phyloP scores from a whole-genome alignment of 1,140 invertebrate genomes.

The Lutraria rhynchaena region DNA sequence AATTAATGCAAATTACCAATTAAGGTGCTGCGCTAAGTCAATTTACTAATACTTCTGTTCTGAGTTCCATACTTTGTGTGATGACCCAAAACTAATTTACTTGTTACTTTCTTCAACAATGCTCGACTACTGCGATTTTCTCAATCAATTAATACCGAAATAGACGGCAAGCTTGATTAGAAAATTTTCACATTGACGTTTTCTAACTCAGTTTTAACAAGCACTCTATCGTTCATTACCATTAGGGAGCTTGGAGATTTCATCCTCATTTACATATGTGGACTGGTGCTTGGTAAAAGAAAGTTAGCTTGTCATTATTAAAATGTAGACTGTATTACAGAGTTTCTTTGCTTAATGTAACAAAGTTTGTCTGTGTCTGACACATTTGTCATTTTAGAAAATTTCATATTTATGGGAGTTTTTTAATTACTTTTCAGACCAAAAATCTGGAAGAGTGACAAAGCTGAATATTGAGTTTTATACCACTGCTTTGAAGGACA shows the following conservation, averaged over 20 bases:
- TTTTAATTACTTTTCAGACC: conserved; percentile 37
- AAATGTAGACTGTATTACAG: conserved; percentile 15
- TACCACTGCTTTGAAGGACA: no score
- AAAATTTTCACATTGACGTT: conserved; percentile 56
- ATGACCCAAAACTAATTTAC: conserved; percentile 63
- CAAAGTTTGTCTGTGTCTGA: conserved; percentile 28
- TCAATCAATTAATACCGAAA: conserved; percentile 59
- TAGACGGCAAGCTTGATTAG: conserved; percentile 46
- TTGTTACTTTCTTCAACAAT: conserved; percentile 57
- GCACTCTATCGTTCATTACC: conserved; percentile 40
- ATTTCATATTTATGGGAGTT: conserved; percentile 2
- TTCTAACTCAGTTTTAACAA: conserved; percentile 57
- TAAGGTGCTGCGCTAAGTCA: conserved; percentile 59
- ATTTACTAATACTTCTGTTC: conserved; percentile 60
- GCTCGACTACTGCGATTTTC: conserved; percentile 46
- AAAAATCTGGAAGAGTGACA: no score
- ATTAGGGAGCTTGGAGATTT: conserved; percentile 37
- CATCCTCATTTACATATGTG: conserved; percentile 42
- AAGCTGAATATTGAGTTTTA: no score
- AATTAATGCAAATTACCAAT: conserved; percentile 63
- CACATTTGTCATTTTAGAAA: conserved; percentile 37
- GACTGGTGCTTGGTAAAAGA: conserved; percentile 6
- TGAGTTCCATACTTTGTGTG: conserved; percentile 53
- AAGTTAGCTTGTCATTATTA: conserved; percentile 6
- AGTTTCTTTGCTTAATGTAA: conserved; percentile 9